phyloP scores from a whole-genome alignment of 2,797 vertebrate genomes.

The Discoglossus pictus region DNA sequence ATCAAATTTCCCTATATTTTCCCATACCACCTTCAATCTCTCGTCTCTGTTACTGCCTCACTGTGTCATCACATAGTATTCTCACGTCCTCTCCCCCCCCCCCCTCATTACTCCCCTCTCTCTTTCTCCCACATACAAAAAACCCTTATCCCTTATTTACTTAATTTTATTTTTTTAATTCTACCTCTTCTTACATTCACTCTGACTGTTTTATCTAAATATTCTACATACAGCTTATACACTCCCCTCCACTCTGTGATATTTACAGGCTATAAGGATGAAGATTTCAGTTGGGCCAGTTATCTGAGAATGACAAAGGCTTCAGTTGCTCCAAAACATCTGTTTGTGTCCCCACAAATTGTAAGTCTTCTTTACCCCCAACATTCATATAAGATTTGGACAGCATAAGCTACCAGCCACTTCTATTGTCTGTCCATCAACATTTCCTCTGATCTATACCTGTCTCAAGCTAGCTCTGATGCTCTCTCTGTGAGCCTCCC shows the following conservation, averaged over 20 bases:
- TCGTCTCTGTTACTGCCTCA: background rate
- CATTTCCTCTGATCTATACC: too few relatives aligned
- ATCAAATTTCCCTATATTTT: background rate
- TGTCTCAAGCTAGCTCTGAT: too few relatives aligned
- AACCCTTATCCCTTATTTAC: slow-evolving; percentile 14
- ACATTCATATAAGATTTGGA: too few relatives aligned
- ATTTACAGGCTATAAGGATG: slow-evolving; percentile 92
- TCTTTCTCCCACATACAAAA: background rate
- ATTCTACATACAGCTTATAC: background rate
- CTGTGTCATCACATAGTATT: background rate
- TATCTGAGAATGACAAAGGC: slow-evolving; percentile 93
- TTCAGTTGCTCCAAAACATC: slow-evolving; percentile 89
- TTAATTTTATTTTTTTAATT: slow-evolving; percentile 3
- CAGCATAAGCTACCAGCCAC: too few relatives aligned
- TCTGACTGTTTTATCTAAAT: background rate
- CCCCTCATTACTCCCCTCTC: too few relatives aligned
- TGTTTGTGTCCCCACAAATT: slow-evolving; percentile 82
- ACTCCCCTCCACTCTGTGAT: slow-evolving; percentile 50
- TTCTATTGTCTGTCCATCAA: too few relatives aligned
- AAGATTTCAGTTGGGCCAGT: slow-evolving; percentile 95
- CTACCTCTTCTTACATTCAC: background rate
- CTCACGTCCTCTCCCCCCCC: background rate
- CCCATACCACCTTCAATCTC: slow-evolving; percentile 19
- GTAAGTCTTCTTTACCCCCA: slow-evolving; percentile 84
- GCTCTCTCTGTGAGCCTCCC: slow-evolving; percentile 11